These are phyloP conservation scores for Okapia johnstoni DNA, from an alignment of 2,113 vertebrate species.

Conservation along the genomic window DNA sequence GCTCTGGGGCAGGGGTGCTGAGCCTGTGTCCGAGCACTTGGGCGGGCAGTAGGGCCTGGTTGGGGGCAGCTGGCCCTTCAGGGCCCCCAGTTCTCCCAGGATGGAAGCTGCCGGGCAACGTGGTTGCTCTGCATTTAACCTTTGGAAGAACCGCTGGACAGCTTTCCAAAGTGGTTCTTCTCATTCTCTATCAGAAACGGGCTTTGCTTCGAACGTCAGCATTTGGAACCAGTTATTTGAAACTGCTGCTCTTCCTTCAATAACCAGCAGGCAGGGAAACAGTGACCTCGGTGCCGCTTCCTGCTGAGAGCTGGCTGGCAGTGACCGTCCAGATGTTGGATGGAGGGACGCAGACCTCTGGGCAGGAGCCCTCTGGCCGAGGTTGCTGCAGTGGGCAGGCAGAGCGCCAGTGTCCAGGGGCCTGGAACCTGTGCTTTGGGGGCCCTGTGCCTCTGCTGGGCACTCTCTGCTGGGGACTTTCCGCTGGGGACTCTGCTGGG, in stretches of 20 bases:
- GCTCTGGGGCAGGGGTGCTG: accelerated
- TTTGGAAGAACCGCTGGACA: not conserved
- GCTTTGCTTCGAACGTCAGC: accelerated
- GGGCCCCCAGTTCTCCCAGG: not conserved
- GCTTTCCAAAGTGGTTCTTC: not conserved
- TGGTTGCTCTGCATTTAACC: accelerated
- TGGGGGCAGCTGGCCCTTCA: not conserved
- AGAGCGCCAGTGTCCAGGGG: no score
- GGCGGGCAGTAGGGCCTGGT: not conserved
- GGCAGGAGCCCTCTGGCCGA: no score
- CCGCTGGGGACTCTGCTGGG: accelerated
- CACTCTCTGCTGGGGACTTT: not conserved
- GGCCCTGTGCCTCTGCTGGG: accelerated
- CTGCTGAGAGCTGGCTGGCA: accelerated
- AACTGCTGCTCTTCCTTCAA: accelerated
- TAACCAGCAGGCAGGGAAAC: accelerated
- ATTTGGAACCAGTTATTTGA: accelerated
- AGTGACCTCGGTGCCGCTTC: accelerated
- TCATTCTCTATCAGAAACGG: accelerated
- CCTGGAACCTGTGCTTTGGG: not conserved
- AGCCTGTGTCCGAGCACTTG: accelerated
- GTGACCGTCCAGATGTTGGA: accelerated
- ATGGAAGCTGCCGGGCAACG: accelerated
- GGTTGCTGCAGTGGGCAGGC: no score
- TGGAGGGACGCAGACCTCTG: accelerated